Conservation (phyloP, 53 echinoderm and acorn worm species). For the Hippasteria phrygiana region DNA sequence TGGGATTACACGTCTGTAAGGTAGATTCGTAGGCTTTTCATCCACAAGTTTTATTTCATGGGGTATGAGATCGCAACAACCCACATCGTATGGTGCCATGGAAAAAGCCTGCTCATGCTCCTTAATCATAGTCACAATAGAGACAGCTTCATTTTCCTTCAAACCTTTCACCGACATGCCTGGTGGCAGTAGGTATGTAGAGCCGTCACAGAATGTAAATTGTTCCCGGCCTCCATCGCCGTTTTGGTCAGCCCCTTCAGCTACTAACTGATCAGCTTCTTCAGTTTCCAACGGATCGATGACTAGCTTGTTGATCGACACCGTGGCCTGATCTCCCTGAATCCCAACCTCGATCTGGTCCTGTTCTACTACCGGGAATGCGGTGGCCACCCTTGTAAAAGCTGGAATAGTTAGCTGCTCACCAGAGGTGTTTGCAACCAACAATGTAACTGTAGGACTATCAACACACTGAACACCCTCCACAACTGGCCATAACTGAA, state of each 20-base stretch:
- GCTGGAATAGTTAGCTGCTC: slow-evolving; percentile 15
- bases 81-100: slow-evolving; percentile 56
- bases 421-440: slow-evolving; percentile 1
- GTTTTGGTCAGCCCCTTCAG: too few species aligned
- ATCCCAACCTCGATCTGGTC: background rate
- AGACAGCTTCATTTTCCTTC: background rate
- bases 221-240: background rate
- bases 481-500: background rate
- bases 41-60: slow-evolving; percentile 59
- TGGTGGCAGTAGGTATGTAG: slow-evolving; percentile 19
- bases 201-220: slow-evolving; percentile 2
- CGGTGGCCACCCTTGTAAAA: background rate
- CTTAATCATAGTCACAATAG: slow-evolving; percentile 25
- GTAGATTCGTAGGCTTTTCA: slow-evolving; percentile 42
- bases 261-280: background rate
- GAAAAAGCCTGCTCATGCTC: slow-evolving; percentile 67
- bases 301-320: background rate
- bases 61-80: slow-evolving; percentile 44
- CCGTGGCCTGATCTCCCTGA: background rate
- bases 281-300: background rate
- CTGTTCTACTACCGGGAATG: background rate
- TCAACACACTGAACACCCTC: background rate
- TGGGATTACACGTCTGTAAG: slow-evolving; percentile 73
- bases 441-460: background rate
- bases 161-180: background rate